Evolutionary conservation across 2,797 vertebrate genomes (phyloP).

Genomic region (Acanthurus tractus): DNA sequence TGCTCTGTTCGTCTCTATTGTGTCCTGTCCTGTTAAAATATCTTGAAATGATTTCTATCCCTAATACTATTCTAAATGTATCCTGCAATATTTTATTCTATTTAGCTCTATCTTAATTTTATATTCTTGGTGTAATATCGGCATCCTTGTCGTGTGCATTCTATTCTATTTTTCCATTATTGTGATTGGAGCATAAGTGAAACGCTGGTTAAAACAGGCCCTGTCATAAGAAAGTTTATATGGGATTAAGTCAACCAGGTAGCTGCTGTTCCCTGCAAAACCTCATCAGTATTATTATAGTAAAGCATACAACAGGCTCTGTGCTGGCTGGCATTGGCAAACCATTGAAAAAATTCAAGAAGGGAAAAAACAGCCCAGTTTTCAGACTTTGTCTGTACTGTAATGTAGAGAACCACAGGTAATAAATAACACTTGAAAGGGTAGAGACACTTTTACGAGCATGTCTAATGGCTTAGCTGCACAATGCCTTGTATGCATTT

Average conservation of each 20-base stretch:
- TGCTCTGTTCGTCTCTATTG: neutral
- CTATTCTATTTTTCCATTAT: neutral
- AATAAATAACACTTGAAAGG: constrained; percentile 36
- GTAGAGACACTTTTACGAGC: constrained; percentile 47
- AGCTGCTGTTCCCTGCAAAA: constrained; percentile 44
- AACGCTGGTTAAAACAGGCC: constrained; percentile 19
- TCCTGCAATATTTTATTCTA: neutral
- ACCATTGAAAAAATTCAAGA: constrained; percentile 14
- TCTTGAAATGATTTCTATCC: no score
- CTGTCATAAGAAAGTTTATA: constrained; percentile 18
- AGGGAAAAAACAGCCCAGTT: neutral
- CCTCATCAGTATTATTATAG: constrained; percentile 42
- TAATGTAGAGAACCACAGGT: neutral
- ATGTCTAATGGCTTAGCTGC: constrained; percentile 24
- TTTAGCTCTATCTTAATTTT: neutral
- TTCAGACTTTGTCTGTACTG: neutral
- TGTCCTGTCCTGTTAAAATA: neutral
- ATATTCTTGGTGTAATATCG: neutral
- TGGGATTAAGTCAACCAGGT: constrained; percentile 54
- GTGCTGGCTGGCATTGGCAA: constrained; percentile 17
- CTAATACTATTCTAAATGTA: neutral
- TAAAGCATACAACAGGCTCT: constrained; percentile 29
- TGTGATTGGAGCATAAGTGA: constrained; percentile 18
- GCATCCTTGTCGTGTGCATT: neutral
- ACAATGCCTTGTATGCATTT: constrained; percentile 33